Percentiles rank a stretch among this genome's conserved stretches.
These are phyloP conservation scores for Trachythela sp. DNA, from an alignment of 64 coral and sea anemone species.

Conservation along the genomic window DNA sequence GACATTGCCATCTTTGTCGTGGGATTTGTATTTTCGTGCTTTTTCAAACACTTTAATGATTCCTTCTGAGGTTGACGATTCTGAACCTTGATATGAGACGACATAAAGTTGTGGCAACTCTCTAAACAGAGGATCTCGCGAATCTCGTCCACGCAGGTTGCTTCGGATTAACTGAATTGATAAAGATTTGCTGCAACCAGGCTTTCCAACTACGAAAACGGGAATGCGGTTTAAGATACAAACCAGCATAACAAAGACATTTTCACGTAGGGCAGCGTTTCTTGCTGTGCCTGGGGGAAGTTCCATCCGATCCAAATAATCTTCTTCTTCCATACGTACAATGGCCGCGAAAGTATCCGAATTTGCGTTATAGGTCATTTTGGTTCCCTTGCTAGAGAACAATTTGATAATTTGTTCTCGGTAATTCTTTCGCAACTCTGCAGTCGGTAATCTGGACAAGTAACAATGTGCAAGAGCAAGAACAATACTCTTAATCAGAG, in stretches of 20 bases:
- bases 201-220: slow-evolving; percentile 68
- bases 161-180: slow-evolving; percentile 70
- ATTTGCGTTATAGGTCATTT: neutral
- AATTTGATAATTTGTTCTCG: slow-evolving; percentile 24
- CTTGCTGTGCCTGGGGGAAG: slow-evolving; percentile 54
- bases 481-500: slow-evolving; percentile 28
- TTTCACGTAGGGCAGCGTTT: slow-evolving; percentile 69
- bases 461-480: slow-evolving; percentile 79
- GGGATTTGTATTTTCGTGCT: slow-evolving; percentile 52
- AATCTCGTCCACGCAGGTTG: slow-evolving; percentile 56
- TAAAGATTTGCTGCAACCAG: slow-evolving; percentile 67
- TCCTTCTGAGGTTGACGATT: slow-evolving; percentile 65
- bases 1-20: slow-evolving; percentile 36
- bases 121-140: slow-evolving; percentile 56
- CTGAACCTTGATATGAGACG: slow-evolving; percentile 65
- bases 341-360: slow-evolving; percentile 6
- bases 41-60: slow-evolving; percentile 73
- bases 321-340: slow-evolving; percentile 57
- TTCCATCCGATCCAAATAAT: slow-evolving; percentile 61
- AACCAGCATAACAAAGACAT: slow-evolving; percentile 69
- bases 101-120: slow-evolving; percentile 59
- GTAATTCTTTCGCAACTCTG: slow-evolving; percentile 36
- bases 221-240: slow-evolving; percentile 65
- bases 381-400: neutral
- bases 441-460: slow-evolving; percentile 54